Evolutionary conservation across 2,888 invertebrate species (phyloP).

Genomic region (Dioctria linearis): DNA sequence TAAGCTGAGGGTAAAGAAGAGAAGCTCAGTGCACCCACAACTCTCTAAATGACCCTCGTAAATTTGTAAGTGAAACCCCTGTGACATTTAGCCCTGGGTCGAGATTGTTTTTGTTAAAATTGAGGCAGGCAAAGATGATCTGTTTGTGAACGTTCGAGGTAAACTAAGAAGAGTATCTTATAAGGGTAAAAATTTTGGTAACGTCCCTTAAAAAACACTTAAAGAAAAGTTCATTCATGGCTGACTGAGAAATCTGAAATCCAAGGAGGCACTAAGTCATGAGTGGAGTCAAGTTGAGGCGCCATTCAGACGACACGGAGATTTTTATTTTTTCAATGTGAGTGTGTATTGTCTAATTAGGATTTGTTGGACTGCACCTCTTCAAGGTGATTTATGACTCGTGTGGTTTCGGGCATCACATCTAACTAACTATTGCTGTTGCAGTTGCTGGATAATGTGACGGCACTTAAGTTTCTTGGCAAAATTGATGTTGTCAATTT

Average conservation of each 20-base stretch:
- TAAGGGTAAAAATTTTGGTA: slow-evolving; percentile 7
- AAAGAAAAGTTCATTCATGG: slow-evolving; percentile 8
- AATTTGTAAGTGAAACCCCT: slow-evolving; percentile 40
- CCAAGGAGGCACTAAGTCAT: slow-evolving; percentile 13
- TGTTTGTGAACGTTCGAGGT: not conserved
- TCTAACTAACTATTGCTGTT: not conserved
- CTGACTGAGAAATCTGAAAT: slow-evolving; percentile 17
- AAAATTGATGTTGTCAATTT: slow-evolving; percentile 37
- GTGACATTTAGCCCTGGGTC: slow-evolving; percentile 49
- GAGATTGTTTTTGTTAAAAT: not conserved
- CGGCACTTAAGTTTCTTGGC: not conserved
- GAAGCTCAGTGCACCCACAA: slow-evolving; percentile 31
- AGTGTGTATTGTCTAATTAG: slow-evolving; percentile 56
- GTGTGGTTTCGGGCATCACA: not conserved
- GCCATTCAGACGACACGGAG: slow-evolving; percentile 50
- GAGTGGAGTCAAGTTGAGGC: slow-evolving; percentile 52
- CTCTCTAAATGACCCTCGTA: slow-evolving; percentile 48
- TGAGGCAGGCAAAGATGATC: not conserved
- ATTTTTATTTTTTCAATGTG: slow-evolving; percentile 47
- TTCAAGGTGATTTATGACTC: slow-evolving; percentile 54
- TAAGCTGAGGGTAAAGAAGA: not conserved
- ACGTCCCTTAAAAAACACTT: slow-evolving; percentile 7
- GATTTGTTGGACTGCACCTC: slow-evolving; percentile 57
- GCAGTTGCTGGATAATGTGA: not conserved
- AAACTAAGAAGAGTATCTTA: not conserved